Conservation (phyloP, 2,797 vertebrate species). For the Amphiprion clarkii region DNA sequence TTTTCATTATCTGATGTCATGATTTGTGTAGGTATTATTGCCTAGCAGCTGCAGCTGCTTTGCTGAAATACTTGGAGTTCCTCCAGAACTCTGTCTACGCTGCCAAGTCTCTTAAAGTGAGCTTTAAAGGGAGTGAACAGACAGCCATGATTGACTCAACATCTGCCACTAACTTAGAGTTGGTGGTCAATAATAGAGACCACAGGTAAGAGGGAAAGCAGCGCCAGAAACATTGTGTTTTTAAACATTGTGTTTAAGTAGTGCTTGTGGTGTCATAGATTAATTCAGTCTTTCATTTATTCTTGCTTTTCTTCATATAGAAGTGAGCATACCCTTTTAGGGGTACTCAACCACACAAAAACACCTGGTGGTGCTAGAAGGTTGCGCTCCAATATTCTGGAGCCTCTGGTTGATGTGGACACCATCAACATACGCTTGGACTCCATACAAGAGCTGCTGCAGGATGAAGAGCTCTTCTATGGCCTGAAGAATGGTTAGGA, state of each 20-base stretch:
- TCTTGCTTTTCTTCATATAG: constrained; percentile 75
- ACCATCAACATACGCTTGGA: constrained; percentile 95
- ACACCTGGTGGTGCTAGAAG: constrained; percentile 94
- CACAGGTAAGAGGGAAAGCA: constrained; percentile 85
- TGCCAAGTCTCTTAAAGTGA: constrained; percentile 94
- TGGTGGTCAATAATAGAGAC: constrained; percentile 94
- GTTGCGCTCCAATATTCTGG: constrained; percentile 95
- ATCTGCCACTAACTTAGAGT: constrained; percentile 94
- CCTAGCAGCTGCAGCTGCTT: constrained; percentile 93
- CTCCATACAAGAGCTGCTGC: constrained; percentile 93
- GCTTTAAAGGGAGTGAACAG: constrained; percentile 95
- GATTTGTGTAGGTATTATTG: constrained; percentile 92
- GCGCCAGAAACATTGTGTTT: not conserved
- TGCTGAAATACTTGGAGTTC: constrained; percentile 97
- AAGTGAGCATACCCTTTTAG: constrained; percentile 92
- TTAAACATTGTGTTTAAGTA: not conserved
- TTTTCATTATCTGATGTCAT: constrained; percentile 20
- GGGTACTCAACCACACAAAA: constrained; percentile 95
- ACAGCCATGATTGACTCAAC: constrained; percentile 97
- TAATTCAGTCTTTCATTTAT: constrained; percentile 29
- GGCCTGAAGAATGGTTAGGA: constrained; percentile 91
- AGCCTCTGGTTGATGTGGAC: constrained; percentile 91
- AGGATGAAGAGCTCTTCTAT: constrained; percentile 95
- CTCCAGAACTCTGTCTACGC: constrained; percentile 95
- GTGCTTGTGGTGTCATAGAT: not conserved